Evolutionary conservation across 2,888 invertebrate genomes (phyloP).

Genomic region (Pristionchus japonicus): DNA sequence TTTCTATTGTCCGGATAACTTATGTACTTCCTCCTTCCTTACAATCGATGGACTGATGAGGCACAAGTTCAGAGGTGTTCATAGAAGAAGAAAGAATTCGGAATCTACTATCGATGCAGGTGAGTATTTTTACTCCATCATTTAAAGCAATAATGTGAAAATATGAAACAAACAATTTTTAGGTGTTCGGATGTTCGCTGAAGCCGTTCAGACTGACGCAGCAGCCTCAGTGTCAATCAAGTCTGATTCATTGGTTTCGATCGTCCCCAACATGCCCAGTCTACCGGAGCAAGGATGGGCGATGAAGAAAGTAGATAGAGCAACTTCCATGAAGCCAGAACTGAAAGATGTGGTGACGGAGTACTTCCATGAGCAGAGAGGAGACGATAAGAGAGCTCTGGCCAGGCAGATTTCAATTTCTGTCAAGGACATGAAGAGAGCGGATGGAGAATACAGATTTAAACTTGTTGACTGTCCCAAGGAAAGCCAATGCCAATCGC

Average conservation of each 20-base stretch:
- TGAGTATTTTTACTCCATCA: neutral
- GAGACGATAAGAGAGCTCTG: neutral
- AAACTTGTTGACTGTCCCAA: neutral
- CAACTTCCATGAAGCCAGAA: neutral
- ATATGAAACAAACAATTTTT: neutral
- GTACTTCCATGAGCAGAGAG: neutral
- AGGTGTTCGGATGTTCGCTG: neutral
- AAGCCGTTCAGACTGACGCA: neutral
- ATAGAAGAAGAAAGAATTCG: neutral
- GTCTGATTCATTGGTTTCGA: neutral
- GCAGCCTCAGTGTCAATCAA: neutral
- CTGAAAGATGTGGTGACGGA: neutral
- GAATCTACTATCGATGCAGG: neutral
- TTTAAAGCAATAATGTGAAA: neutral
- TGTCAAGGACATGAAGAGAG: neutral
- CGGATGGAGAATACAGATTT: neutral
- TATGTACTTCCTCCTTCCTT: neutral
- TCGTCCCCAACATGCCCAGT: neutral
- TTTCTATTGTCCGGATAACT: neutral
- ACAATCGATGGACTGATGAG: neutral
- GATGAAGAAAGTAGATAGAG: neutral
- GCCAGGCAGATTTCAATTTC: neutral
- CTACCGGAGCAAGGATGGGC: neutral
- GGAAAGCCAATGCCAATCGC: neutral
- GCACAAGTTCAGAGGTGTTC: neutral